These are phyloP conservation scores for Apodemia hepburni DNA, from an alignment of 2,888 invertebrate species.

Conservation along the genomic window DNA sequence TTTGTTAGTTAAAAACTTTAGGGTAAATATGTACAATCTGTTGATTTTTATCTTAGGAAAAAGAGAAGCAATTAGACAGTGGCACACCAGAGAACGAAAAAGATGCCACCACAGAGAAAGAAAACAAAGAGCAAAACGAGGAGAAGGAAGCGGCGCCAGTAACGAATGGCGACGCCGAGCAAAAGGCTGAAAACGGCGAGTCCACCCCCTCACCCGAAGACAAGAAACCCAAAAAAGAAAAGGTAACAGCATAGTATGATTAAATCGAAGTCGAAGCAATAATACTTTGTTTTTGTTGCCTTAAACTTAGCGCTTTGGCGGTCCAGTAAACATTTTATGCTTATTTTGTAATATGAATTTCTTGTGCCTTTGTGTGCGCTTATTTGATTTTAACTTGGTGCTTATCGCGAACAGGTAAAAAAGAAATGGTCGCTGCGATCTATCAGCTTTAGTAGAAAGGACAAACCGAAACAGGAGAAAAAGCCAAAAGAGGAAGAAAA, in stretches of 20 bases:
- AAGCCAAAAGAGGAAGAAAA: constrained; percentile 79
- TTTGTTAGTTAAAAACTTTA: too few relatives aligned
- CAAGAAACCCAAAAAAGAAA: constrained; percentile 85
- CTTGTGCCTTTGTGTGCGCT: constrained; percentile 20
- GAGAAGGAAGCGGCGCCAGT: constrained; percentile 47
- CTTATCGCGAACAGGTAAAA: constrained; percentile 80
- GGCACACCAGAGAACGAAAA: constrained; percentile 83
- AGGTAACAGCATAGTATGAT: constrained; percentile 47
- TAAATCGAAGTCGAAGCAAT: background rate
- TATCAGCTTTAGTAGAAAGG: constrained; percentile 93
- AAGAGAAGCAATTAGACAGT: constrained; percentile 77
- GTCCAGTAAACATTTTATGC: background rate
- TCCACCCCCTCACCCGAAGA: constrained; percentile 60
- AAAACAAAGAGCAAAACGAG: constrained; percentile 57
- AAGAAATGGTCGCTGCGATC: constrained; percentile 95
- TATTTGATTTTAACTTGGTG: constrained; percentile 29
- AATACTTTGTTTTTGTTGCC: background rate
- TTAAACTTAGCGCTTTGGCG: constrained; percentile 9
- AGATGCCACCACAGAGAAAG: constrained; percentile 84
- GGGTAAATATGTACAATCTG: too few relatives aligned
- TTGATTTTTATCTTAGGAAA: constrained; percentile 67
- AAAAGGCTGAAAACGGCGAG: constrained; percentile 61
- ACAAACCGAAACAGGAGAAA: constrained; percentile 91
- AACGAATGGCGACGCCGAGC: constrained; percentile 67
- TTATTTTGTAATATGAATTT: background rate